Conservation (phyloP, 2,888 invertebrate species). For the Oscheius sp. region DNA sequence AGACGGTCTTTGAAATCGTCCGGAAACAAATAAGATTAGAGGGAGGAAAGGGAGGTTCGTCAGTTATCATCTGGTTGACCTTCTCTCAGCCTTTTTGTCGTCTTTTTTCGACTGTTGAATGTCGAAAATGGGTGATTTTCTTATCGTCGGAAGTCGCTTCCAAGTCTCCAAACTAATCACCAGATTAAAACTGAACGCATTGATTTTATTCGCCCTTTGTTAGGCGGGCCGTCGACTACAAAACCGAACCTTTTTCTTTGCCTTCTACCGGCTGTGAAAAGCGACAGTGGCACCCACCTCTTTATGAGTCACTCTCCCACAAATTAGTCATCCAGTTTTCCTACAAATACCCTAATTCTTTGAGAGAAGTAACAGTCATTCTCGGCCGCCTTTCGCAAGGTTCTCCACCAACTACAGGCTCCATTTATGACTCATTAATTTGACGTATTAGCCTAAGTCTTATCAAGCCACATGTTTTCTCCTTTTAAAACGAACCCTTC, state of each 20-base stretch:
- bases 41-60: no score
- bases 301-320: no score
- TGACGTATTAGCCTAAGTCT: not conserved
- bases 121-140: not conserved
- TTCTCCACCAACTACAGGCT: not conserved
- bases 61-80: not conserved
- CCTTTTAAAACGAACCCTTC: not conserved
- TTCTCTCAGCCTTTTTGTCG: not conserved
- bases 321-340: no score
- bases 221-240: not conserved
- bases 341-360: not conserved
- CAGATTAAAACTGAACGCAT: not conserved
- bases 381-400: not conserved
- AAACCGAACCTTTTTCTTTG: not conserved
- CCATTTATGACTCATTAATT: not conserved
- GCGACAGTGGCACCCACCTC: no score
- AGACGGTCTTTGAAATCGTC: not conserved
- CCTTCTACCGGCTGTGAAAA: not conserved
- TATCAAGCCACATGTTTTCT: constrained; percentile 2
- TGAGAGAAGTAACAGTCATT: not conserved
- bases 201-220: not conserved
- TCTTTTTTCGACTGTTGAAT: not conserved
- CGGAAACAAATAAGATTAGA: constrained; percentile 6
- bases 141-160: not conserved
- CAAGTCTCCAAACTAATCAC: not conserved